These are phyloP conservation scores for Octodonta nipae DNA, from an alignment of 2,888 invertebrate genomes.

Conservation along the genomic window DNA sequence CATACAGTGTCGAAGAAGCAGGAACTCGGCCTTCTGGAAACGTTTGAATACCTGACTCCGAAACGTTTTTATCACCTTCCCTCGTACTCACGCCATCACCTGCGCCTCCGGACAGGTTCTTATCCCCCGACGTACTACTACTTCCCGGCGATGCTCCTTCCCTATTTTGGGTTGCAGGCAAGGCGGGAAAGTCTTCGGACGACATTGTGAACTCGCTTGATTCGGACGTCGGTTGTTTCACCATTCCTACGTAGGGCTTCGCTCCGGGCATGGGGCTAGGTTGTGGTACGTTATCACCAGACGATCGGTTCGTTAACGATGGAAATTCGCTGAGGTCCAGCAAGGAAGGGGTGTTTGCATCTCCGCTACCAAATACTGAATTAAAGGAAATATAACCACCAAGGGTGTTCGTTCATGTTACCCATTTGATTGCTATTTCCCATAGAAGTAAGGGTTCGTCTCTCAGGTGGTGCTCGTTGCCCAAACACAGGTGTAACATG, in stretches of 20 bases:
- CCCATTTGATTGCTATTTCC: slow-evolving; percentile 45
- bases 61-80: too few relatives aligned
- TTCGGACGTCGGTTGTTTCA: slow-evolving; percentile 76
- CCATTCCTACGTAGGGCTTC: slow-evolving; percentile 92
- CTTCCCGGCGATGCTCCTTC: slow-evolving; percentile 53
- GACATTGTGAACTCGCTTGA: slow-evolving; percentile 94
- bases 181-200: slow-evolving; percentile 97
- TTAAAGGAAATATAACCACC: slow-evolving; percentile 53
- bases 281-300: slow-evolving; percentile 61
- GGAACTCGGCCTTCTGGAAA: too few relatives aligned
- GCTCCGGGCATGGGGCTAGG: slow-evolving; percentile 77
- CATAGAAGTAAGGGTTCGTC: slow-evolving; percentile 45
- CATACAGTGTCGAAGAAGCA: too few relatives aligned
- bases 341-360: slow-evolving; percentile 59
- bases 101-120: slow-evolving; percentile 21
- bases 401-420: slow-evolving; percentile 49
- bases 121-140: slow-evolving; percentile 20
- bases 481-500: slow-evolving; percentile 72
- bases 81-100: too few relatives aligned
- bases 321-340: slow-evolving; percentile 88
- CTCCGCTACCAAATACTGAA: slow-evolving; percentile 62
- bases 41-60: too few relatives aligned
- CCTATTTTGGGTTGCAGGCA: slow-evolving; percentile 82
- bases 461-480: slow-evolving; percentile 66
- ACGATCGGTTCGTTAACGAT: slow-evolving; percentile 75